Base-by-base conservation (phyloP, 1,140 invertebrate genomes). In the Drosophila tani region DNA sequence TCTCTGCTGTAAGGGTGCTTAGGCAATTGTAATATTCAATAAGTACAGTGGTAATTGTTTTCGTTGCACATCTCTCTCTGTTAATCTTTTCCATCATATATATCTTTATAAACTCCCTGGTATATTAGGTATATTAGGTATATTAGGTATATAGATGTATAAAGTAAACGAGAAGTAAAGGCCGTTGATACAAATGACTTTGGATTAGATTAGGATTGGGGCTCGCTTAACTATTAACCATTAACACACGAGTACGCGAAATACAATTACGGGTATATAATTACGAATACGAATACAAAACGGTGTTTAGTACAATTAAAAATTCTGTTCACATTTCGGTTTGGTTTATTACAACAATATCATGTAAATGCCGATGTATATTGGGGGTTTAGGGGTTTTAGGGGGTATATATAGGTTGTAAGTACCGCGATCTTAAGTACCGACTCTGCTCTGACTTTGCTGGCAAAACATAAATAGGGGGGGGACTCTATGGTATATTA, bases 241-340 rank as follows among this genome's bases (percentile, higher is more conserved):
- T 67, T 86, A 74, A 74, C 69, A 56, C 35, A 56, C 35, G 68
- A 73, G 45, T 85, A 84, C 80, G 75, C 76, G 81, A 70, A 88
- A 90, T 78, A 78, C 65, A 55, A 56, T 70, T 75, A 74, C 65
- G 70, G 57, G 40, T 85, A 85, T 67, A 60, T 56, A 60, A 67
- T 73, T 73, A 74, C 75, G 65, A 78, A 60, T 77, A 77, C 75
- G 75, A 77, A 78, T 88, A 88, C 84, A 88, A 88, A 88, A 88
- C 82, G 83, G 83, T 87, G 85, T 81, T 84, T 90, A 88, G 84
- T 88, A 88, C 70, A 88, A 90, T 87, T 90, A 90, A 88, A 90
- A 88, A 88, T 88, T 88, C 84, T 88, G 77, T 88, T 90, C 84
- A 88, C 84, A 88, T 87, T 88, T 88, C 74, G 74, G 81, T 90